These are phyloP conservation scores for Orbicella faveolata DNA, from an alignment of 64 coral and sea anemone genomes.

Conservation along the genomic window DNA sequence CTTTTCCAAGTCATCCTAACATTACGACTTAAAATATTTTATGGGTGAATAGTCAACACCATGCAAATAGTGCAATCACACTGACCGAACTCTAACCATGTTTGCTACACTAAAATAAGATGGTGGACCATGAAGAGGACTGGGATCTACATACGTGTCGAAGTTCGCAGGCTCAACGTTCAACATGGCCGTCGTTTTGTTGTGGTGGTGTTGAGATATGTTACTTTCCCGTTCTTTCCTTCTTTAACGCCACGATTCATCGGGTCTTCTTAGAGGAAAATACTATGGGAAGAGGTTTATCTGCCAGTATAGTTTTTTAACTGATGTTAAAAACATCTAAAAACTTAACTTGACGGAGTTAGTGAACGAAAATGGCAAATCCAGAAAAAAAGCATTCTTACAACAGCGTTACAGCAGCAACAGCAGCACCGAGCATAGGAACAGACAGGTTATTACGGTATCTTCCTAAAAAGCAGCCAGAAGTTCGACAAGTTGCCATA, in stretches of 20 bases:
- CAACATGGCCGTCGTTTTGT: not conserved
- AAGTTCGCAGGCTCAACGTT: not conserved
- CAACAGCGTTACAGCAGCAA: not conserved
- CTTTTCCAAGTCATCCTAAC: not conserved
- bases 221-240: no score
- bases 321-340: not conserved
- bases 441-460: slow-evolving; percentile 6
- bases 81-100: no score
- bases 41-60: no score
- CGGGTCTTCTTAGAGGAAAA: no score
- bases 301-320: not conserved
- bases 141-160: slow-evolving; percentile 21
- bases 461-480: slow-evolving; percentile 25
- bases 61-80: no score
- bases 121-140: not conserved
- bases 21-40: no score
- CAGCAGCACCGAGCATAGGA: not conserved
- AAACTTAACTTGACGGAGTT: not conserved
- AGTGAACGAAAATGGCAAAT: not conserved
- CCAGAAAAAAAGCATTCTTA: not conserved
- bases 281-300: no score
- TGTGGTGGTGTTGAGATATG: no score
- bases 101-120: no score
- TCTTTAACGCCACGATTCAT: no score
- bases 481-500: slow-evolving; percentile 25